A percentile compares a stretch with the other conserved stretches of the same genome.
These are phyloP conservation scores for Drosophila infuscata DNA, from an alignment of 2,888 invertebrate species.

Conservation along the genomic window DNA sequence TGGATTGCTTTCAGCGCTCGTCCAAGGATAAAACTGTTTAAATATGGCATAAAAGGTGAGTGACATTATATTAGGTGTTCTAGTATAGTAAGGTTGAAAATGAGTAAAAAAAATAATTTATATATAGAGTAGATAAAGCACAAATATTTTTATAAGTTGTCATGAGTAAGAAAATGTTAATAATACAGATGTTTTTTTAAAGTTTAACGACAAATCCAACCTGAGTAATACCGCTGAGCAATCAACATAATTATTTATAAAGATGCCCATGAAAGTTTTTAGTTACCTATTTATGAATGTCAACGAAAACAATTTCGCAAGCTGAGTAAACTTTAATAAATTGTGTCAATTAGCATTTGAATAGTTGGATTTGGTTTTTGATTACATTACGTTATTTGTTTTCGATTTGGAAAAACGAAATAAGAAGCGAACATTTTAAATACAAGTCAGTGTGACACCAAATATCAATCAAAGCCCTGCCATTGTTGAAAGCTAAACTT, in stretches of 20 bases:
- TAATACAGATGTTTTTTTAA: not conserved
- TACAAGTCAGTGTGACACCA: constrained; percentile 42
- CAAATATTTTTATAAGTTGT: not conserved
- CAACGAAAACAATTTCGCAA: constrained; percentile 55
- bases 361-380: constrained; percentile 49
- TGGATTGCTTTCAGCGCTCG: constrained; percentile 32
- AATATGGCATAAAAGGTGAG: constrained; percentile 50
- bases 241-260: not conserved
- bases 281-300: constrained; percentile 18
- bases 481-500: constrained; percentile 37
- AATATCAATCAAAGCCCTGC: constrained; percentile 66
- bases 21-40: constrained; percentile 31
- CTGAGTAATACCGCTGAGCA: not conserved
- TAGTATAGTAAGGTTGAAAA: not conserved
- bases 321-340: constrained; percentile 48
- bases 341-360: constrained; percentile 58
- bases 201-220: not conserved
- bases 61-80: not conserved
- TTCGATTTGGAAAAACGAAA: constrained; percentile 37
- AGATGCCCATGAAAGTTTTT: constrained; percentile 33
- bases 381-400: constrained; percentile 61
- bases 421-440: constrained; percentile 9
- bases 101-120: not conserved
- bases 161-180: not conserved
- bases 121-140: not conserved